Evolutionary conservation across 2,113 vertebrate species (phyloP), one percentile per base, ranked within the genome.

Genomic region (Orcinus orca): DNA sequence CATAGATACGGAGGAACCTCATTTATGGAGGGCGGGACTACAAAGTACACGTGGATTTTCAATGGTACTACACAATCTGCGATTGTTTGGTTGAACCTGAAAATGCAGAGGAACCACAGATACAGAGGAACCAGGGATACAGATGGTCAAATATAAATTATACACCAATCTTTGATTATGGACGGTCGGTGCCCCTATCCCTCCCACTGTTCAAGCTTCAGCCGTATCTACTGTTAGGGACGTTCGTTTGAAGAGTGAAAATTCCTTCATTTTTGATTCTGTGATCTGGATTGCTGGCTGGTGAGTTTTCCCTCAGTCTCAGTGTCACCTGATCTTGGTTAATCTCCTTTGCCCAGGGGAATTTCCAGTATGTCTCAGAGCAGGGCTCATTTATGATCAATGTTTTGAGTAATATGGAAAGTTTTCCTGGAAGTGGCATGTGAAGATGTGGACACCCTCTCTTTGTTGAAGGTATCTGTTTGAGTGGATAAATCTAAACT

Each of bases 401-500:
- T 88, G 55, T 88, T 96, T 91, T 60, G 14, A 93, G 77, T 95
- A 82, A 47, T 71, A 58, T 44, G 85, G n/a, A 14, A 88, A 50
- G 26, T 84, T 96, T 81, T 10, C 33, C 53, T n/a, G 58, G 74
- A 84, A 83, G n/a, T 31, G 71, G 93, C 33, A 63, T 29, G 21
- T 89, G 13, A 80, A 53, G n/a, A 63, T 71, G 10, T 53, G 8
- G 15, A 74, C 90, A 11, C 50, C 36, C 63, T 38, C 50, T 85
- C 10, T 65, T 81, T 82, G 53, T 38, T 88, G 81, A 91, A 88
- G 29, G 12, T 81, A 31, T 70, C 41, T 62, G 9, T 83, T 95
- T 93, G 85, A 77, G 29, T 76, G 20, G 88, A 53, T 70, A 53
- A 88, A 71, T 89, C 33, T 47, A 81, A 85, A 88, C 23, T 21